These are phyloP conservation scores for Perognathus longimembris DNA, from an alignment of 2,113 vertebrate species.

Conservation along the genomic window DNA sequence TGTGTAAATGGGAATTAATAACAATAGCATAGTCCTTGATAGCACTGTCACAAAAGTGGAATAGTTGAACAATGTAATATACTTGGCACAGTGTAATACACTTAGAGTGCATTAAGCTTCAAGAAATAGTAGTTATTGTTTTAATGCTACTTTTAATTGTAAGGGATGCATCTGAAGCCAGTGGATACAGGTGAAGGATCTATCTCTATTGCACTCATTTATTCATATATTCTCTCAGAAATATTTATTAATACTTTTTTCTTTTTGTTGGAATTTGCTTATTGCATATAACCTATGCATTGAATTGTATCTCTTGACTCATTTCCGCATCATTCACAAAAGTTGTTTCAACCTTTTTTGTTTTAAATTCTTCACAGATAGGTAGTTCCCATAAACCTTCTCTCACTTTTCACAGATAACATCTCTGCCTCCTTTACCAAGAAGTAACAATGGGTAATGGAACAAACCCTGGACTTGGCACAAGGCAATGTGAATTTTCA, in stretches of 20 bases:
- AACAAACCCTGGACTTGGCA: constrained; percentile 45
- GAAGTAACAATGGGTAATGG: constrained; percentile 24
- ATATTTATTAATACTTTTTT: constrained; percentile 2
- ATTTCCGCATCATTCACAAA: not conserved
- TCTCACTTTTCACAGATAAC: constrained; percentile 40
- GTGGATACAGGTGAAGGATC: not conserved
- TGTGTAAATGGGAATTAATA: not conserved
- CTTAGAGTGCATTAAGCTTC: not conserved
- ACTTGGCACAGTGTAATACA: not conserved
- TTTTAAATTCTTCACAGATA: not conserved
- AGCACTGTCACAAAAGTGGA: not conserved
- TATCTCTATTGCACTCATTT: not conserved
- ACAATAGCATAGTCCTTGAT: not conserved
- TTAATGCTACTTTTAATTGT: constrained; percentile 20
- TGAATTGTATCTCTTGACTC: not conserved
- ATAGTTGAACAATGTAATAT: not conserved
- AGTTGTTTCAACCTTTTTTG: not conserved
- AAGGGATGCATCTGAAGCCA: not conserved
- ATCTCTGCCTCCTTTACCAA: constrained; percentile 44
- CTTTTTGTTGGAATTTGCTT: constrained; percentile 34
- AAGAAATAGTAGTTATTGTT: not conserved
- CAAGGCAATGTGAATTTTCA: not conserved
- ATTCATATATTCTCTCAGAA: constrained; percentile 5
- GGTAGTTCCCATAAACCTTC: not conserved
- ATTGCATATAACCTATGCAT: not conserved